These are phyloP conservation scores for Mesopsocus fuscifrons DNA, from an alignment of 2,888 invertebrate genomes.

Conservation along the genomic window DNA sequence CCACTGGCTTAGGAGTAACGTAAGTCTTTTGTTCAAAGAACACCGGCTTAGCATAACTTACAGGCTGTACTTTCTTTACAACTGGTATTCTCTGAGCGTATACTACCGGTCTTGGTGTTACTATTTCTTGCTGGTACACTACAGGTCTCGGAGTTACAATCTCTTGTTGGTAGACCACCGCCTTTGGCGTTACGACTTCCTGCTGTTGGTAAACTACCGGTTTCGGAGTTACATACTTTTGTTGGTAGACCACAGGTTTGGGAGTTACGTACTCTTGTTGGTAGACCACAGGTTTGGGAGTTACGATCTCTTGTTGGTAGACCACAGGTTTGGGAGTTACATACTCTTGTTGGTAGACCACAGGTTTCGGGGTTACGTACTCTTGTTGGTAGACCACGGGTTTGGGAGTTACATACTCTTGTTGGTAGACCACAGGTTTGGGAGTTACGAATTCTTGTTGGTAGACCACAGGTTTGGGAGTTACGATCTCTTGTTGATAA, in stretches of 20 bases:
- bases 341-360: not conserved
- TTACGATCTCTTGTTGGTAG: not conserved
- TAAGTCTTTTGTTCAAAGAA: not conserved
- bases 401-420: not conserved
- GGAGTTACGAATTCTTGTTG: constrained; percentile 1
- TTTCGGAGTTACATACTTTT: not conserved
- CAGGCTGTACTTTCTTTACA: constrained; percentile 16
- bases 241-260: constrained; percentile 3
- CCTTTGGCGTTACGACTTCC: not conserved
- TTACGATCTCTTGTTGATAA: not conserved
- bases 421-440: constrained; percentile 3
- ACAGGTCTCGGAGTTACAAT: not conserved
- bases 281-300: not conserved
- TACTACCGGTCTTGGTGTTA: constrained; percentile 1
- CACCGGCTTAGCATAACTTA: not conserved
- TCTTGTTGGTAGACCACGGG: not conserved
- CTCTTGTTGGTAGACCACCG: constrained; percentile 1
- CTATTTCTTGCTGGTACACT: not conserved
- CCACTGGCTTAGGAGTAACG: constrained; percentile 2
- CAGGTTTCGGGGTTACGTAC: constrained; percentile 8
- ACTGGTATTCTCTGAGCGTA: not conserved
- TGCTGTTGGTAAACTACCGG: constrained; percentile 9
- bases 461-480: constrained; percentile 1
- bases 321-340: not conserved
- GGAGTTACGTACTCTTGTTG: constrained; percentile 6